Base-by-base conservation (phyloP, 2,113 vertebrate species). In the Peromyscus polionotus region DNA sequence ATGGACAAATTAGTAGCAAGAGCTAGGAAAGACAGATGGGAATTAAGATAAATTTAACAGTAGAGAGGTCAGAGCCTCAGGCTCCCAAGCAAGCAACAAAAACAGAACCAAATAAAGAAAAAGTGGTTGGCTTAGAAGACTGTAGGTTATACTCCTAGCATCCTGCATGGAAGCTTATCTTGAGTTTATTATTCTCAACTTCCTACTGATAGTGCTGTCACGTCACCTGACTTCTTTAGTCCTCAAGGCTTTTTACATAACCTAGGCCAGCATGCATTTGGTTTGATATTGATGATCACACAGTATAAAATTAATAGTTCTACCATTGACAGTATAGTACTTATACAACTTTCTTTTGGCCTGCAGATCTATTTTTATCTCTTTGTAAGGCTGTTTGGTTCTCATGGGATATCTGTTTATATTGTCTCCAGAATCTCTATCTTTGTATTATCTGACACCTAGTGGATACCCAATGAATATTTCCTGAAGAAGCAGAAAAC, bases 401-500 rank as follows among this genome's bases (percentile, higher is more conserved):
- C 4, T 36, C 5, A 88, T 17, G 19, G n/a, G 42, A 65, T 13
- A 39, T 42, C 22, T 70, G 39, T 57, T 88, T 92, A 93, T 79
- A 36, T 77, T 91, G 73, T 96, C n/a, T 24, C 0, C 65, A 95
- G 77, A 86, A 79, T 91, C 90, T 90, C 45, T 76, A 90, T 79
- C 83, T 95, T 48, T 94, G 84, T 86, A 72, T 65, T 88, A 90
- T 95, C 68, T 98, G 97, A 97, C 95, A 98, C 75, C 97, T 97
- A 97, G 95, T 97, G 96, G 97, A 95, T 90, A 95, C 11, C 67
- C 51, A 91, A 22, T 77, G 88, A 96, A 67, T 94, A 96, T 77
- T 57, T 88, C 33, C 70, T 91, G 28, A 81, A 77, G 80, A 90
- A 95, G 90, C 48, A 67, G 67, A 94, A 81, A 92, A 54, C 61